Evolutionary conservation across 2,888 invertebrate species (phyloP), one percentile per base, ranked within the genome.

Genomic region (Coelopa pilipes): DNA sequence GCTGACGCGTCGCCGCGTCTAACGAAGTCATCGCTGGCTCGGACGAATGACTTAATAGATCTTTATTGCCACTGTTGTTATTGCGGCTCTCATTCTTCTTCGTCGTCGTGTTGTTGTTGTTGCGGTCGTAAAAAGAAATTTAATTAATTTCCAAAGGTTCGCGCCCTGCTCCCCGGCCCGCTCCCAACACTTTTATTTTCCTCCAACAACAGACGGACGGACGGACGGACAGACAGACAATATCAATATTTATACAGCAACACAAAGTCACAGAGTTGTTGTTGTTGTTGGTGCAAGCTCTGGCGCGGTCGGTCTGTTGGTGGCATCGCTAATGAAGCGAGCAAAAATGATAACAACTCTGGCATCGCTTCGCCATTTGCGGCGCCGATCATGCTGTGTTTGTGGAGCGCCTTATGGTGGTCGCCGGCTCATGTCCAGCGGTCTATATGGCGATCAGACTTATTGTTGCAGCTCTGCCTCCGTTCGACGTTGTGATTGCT

Each of bases 281-380:
- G 46, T 47, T 62, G 62, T 13, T 45, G 17, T n/a, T 19, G 21
- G 19, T 59, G 17, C 55, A 55, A 55, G 55, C 17, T 17, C 19
- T 12, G 17, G 19, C 57, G 4, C 13, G 13, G 24, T n/a, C n/a
- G 47, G 57, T 46, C 55, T 71, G 63, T 71, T 63, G 63, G 70
- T 71, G 70, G 70, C 63, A 71, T 53, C 47, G 17, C 45, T 71
- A 63, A 71, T 71, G 63, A 62, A 71, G 63, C 63, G 17, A 50
- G 47, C 63, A 71, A 71, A 71, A 63, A 71, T 63, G 15, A 71
- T 71, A 71, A 71, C 70, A 71, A 63, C 70, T 71, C 63, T 53
- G 15, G 24, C 24, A 53, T 17, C 24, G 53, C 63, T 71, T 49
- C 21, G 13, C 70, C 63, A 53, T 71, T n/a, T 19, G 17, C 59